Evolutionary conservation across 2,888 invertebrate species (phyloP), one percentile per base, ranked within the genome.

Genomic region (Andricus curvator): DNA sequence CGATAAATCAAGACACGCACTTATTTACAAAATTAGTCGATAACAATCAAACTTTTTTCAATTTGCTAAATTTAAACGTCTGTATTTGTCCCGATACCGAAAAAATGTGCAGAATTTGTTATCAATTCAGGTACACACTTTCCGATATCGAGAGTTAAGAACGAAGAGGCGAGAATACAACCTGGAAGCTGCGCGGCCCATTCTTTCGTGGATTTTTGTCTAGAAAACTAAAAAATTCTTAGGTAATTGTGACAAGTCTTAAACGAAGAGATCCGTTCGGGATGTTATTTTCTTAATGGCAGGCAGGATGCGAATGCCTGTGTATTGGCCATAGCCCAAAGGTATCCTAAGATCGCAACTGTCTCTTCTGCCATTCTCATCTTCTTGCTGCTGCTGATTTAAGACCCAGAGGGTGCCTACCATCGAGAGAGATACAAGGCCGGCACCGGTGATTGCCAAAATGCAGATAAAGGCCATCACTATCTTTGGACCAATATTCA

Each of bases 261-360:
- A 91, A 81, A 85, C 88, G 68, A 91, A 92, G 4, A 92, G 85
- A 83, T 91, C 91, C 67, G 91, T 89, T 77, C 87, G 91, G 2
- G 92, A 92, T 4, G 91, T 92, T 17, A 92, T 92, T 77, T 91
- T 92, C 82, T 90, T 91, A 6, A 92, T 88, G 0, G 91, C 88
- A 4, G 92, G 91, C n/a, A 93, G 81, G 82, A 93, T 91, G 78
- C 88, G 88, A 56, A 92, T 92, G 1, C 92, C 88, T 29, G 91
- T 90, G 80, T 92, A 91, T 68, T 91, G 92, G 0, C 91, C 90
- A 65, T 91, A 91, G 22, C 89, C 90, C 29, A 92, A 85, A 0
- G 92, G 90, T 88, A 92, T 90, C 84, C 89, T 90, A 17, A 91
- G 86, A 78, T 93, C 92, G 13, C 86, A 81, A 77, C 90, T 91